Conservation (phyloP, 2,888 invertebrate genomes). For the Gandaritis pyraliata region DNA sequence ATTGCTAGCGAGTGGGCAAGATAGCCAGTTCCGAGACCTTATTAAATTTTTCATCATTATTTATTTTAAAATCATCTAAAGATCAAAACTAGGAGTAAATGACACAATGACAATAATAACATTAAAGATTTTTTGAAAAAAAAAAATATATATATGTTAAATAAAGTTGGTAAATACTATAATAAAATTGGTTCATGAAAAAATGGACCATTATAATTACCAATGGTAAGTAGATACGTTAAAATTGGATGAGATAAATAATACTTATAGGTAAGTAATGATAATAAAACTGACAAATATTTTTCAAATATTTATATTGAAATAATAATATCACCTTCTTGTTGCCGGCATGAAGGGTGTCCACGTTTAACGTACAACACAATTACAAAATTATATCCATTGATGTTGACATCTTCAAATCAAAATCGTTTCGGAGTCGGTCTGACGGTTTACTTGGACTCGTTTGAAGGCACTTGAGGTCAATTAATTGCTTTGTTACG, state of each 20-base stretch:
- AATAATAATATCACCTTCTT: slow-evolving; percentile 77
- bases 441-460: slow-evolving; percentile 65
- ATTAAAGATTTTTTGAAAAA: no score
- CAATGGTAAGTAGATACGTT: neutral
- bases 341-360: slow-evolving; percentile 79
- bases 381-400: slow-evolving; percentile 68
- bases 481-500: slow-evolving; percentile 67
- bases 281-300: slow-evolving; percentile 38
- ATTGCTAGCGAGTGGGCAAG: no score
- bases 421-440: slow-evolving; percentile 59
- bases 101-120: no score
- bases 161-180: no score
- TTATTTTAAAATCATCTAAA: no score
- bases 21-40: no score
- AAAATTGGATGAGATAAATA: neutral
- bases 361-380: slow-evolving; percentile 82
- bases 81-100: no score
- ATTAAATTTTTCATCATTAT: no score
- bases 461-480: slow-evolving; percentile 81
- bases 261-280: neutral
- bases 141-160: no score
- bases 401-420: slow-evolving; percentile 56
- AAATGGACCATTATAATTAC: no score
- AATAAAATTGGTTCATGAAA: no score
- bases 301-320: slow-evolving; percentile 76